These are phyloP conservation scores for Drosophila prostipennis DNA, from an alignment of 2,888 invertebrate genomes.

Conservation along the genomic window DNA sequence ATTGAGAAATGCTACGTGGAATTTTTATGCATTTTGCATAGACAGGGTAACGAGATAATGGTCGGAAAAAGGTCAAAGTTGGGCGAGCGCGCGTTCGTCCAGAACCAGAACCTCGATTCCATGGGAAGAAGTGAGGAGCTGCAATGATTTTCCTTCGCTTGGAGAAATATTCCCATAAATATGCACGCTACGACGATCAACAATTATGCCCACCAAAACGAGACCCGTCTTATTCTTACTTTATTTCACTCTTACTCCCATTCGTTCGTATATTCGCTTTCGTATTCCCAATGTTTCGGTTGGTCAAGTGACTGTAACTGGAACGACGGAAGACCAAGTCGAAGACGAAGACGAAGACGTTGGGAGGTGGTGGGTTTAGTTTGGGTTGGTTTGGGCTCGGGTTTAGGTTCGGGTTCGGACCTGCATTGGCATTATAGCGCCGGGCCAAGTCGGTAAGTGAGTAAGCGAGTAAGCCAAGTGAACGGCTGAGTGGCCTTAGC, in stretches of 20 bases:
- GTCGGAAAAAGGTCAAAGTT: conserved; percentile 75
- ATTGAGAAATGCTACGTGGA: conserved; percentile 67
- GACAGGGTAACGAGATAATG: conserved; percentile 37
- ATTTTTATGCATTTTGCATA: conserved; percentile 73
- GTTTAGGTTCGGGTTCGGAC: conserved; percentile 25
- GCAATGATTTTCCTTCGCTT: conserved; percentile 65
- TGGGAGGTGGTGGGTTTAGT: conserved; percentile 32
- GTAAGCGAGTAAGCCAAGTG: conserved; percentile 69
- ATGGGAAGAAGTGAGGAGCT: conserved; percentile 40
- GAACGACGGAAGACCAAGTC: conserved; percentile 64
- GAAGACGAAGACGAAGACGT: conserved; percentile 16
- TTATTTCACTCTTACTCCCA: conserved; percentile 9
- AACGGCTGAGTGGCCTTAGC: conserved; percentile 62
- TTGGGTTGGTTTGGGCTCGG: conserved; percentile 8
- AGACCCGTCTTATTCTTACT: conserved; percentile 33
- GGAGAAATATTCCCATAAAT: conserved; percentile 76
- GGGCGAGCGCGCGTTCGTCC: conserved; percentile 73
- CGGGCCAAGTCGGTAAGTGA: conserved; percentile 55
- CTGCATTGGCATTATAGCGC: conserved; percentile 78
- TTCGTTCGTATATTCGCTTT: conserved; percentile 32
- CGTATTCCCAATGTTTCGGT: conserved; percentile 83
- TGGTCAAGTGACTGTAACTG: conserved; percentile 84
- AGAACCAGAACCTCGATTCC: conserved; percentile 56
- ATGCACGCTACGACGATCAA: conserved; percentile 78
- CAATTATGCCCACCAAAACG: conserved; percentile 73